Base-by-base conservation (phyloP, 2,888 invertebrate genomes). In the Cynaeus angustus region DNA sequence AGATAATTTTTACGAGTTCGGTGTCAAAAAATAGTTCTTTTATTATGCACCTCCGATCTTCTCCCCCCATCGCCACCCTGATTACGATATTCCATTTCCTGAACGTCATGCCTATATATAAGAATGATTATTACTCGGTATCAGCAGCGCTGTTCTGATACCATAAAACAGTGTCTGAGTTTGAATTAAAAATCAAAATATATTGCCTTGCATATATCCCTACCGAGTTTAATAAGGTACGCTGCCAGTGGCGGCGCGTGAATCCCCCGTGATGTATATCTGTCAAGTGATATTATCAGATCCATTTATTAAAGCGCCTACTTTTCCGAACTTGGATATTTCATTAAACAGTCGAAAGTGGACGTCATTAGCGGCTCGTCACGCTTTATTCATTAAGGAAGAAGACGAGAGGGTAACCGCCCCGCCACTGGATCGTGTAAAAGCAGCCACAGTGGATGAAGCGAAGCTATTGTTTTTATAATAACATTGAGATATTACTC, bases 131-230 rank as follows among this genome's bases (percentile, higher is more conserved):
- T 82, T 82, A 80, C 81, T 76, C 74, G 78, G 79, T 83, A 81
- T 82, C 81, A 82, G 80, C 74, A 70, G 74, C 77, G 75, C 75
- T 70, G 75, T 79, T 77, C 75, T 74, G 76, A 76, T 77, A 81
- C 79, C 78, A 80, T 81, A 81, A 79, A 81, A 79, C 81, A 80
- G 79, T 83, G 82, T 81, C 83, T 81, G 82, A 80, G 81, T 82
- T 80, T 83, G 83, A 84, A 84, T 83, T 84, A 84, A 84, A 84
- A 84, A 84, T 84, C 84, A 83, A 84, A 83, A 84, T 83, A 84
- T 84, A 84, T 84, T 80, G 83, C 83, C 79, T 77, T 78, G 80
- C 82, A 81, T 83, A 82, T 83, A 83, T 83, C 79, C 80, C 79
- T 76, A 73, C 79, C 78, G 77, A 74, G 76, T 80, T 80, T 81